Evolutionary conservation across 2,797 vertebrate genomes (phyloP).

Genomic region (Echeneis naucrates): DNA sequence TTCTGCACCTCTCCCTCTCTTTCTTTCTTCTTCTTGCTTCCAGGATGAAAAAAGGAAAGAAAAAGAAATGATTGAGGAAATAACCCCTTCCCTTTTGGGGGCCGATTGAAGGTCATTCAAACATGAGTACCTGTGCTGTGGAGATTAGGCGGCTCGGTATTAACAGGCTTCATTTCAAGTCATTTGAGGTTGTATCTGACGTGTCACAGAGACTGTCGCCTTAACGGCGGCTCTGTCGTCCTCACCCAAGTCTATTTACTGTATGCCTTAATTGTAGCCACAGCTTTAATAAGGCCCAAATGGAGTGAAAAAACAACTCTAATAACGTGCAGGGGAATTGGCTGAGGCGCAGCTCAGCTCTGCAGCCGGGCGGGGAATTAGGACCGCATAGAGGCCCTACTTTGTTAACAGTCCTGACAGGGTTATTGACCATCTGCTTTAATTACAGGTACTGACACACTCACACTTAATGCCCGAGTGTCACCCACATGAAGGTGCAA

Average conservation of each 20-base stretch:
- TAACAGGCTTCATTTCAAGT: constrained; percentile 67
- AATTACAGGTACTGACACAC: constrained; percentile 83
- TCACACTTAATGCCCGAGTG: constrained; percentile 72
- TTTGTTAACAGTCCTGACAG: constrained; percentile 75
- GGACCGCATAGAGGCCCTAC: constrained; percentile 57
- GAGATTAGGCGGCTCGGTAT: constrained; percentile 58
- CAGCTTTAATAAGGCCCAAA: constrained; percentile 69
- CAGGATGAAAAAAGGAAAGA: constrained; percentile 33
- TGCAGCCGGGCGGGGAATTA: constrained; percentile 70
- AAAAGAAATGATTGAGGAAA: constrained; percentile 36
- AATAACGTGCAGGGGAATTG: constrained; percentile 65
- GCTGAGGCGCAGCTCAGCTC: constrained; percentile 48
- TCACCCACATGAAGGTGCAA: constrained; percentile 77
- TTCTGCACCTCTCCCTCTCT: background rate
- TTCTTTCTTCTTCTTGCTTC: constrained; percentile 13
- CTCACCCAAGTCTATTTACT: constrained; percentile 56
- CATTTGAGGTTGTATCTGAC: constrained; percentile 62
- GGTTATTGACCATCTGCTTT: constrained; percentile 83
- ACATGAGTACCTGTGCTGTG: constrained; percentile 57
- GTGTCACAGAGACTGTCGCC: constrained; percentile 47
- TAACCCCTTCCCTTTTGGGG: constrained; percentile 47
- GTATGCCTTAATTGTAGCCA: constrained; percentile 64
- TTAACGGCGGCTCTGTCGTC: constrained; percentile 55
- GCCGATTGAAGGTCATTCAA: constrained; percentile 67
- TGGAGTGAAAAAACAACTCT: constrained; percentile 62